These are phyloP conservation scores for Anagyrus pseudococci DNA, from an alignment of 2,888 invertebrate genomes.

Conservation along the genomic window DNA sequence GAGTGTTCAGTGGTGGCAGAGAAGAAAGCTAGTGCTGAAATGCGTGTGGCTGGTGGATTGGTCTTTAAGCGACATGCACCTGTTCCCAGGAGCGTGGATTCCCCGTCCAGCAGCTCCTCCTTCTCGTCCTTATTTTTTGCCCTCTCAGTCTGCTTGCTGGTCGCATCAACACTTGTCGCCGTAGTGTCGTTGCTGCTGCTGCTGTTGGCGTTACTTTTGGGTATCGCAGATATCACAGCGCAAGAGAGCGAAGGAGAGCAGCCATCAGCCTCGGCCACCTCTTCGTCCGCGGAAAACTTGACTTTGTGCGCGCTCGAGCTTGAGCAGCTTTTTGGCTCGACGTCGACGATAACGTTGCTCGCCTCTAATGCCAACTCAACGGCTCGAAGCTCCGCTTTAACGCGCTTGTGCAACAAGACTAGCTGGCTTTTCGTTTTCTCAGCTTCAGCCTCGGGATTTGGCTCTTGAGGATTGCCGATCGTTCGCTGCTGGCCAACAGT, in stretches of 20 bases:
- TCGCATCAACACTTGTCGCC: not conserved
- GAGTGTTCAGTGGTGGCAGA: constrained; percentile 6
- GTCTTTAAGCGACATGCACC: constrained; percentile 30
- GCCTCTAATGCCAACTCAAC: too few relatives aligned
- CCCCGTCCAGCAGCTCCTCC: constrained; percentile 29
- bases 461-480: too few relatives aligned
- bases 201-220: constrained; percentile 48
- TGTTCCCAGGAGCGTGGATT: constrained; percentile 22
- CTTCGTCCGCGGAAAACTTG: not conserved
- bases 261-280: not conserved
- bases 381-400: too few relatives aligned
- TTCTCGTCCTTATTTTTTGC: constrained; percentile 45
- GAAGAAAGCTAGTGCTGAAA: not conserved
- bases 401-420: too few relatives aligned
- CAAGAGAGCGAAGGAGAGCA: too few relatives aligned
- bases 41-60: not conserved
- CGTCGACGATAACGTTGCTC: not conserved
- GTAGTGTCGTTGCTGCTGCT: constrained; percentile 9
- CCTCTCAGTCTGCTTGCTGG: constrained; percentile 43
- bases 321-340: not conserved
- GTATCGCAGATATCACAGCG: constrained; percentile 52
- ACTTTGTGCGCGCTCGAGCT: not conserved
- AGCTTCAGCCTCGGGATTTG: too few relatives aligned
- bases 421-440: too few relatives aligned
- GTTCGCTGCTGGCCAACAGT: too few relatives aligned